phyloP scores from a whole-genome alignment of 2,113 vertebrate species.

The Myrmecophaga tridactyla region DNA sequence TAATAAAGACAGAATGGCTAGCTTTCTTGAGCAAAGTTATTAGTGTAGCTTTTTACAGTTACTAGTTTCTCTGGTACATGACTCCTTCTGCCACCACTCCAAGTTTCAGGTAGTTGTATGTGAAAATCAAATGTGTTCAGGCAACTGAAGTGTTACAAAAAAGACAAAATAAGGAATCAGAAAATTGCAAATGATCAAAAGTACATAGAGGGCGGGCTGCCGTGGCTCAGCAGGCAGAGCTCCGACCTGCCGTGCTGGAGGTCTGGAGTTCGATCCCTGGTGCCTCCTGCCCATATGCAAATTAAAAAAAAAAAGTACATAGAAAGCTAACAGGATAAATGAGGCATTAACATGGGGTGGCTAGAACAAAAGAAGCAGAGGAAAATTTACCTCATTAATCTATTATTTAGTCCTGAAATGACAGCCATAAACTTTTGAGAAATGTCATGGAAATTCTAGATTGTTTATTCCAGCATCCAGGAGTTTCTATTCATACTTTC shows the following conservation, averaged over 20 bases:
- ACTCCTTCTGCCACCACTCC: fast-evolving
- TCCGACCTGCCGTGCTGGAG: too few species aligned
- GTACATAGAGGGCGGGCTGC: too few species aligned
- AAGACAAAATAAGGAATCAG: not conserved
- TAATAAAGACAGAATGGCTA: not conserved
- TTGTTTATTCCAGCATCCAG: not conserved
- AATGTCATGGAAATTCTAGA: not conserved
- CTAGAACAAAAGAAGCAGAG: conserved; percentile 27
- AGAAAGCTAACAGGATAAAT: conserved; percentile 29
- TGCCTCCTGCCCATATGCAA: too few species aligned
- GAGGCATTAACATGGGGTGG: not conserved
- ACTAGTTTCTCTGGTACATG: not conserved
- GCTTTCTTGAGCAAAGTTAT: not conserved
- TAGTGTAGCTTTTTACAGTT: not conserved
- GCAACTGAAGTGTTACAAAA: conserved; percentile 26
- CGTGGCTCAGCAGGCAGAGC: too few species aligned
- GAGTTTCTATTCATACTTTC: not conserved
- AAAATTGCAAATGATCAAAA: conserved; percentile 16
- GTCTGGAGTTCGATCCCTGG: too few species aligned
- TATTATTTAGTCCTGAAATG: conserved; percentile 43
- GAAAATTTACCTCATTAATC: conserved; percentile 61
- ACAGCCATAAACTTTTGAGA: not conserved
- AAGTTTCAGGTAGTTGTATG: conserved; percentile 4
- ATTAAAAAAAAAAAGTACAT: conserved; percentile 30
- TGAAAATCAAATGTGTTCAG: not conserved